Conservation (phyloP, 2,888 invertebrate species). For the Xanthia icteritia region DNA sequence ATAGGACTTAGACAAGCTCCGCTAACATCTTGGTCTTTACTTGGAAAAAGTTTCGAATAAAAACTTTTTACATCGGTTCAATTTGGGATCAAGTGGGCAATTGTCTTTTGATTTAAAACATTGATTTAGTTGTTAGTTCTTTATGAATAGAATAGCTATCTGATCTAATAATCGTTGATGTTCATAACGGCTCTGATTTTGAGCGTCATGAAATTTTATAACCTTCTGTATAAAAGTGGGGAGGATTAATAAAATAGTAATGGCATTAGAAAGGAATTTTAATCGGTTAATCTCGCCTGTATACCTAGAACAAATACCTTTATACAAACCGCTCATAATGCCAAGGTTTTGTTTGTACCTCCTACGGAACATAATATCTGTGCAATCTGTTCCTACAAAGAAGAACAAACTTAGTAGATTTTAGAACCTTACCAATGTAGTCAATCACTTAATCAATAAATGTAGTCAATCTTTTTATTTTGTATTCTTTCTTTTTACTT, state of each 20-base stretch:
- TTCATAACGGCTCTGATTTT: constrained; percentile 37
- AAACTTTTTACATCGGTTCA: constrained; percentile 51
- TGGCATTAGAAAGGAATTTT: background rate
- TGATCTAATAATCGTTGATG: constrained; percentile 29
- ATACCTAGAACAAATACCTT: background rate
- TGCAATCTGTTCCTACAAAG: background rate
- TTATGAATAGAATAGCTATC: constrained; percentile 11
- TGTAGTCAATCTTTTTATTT: too few species aligned
- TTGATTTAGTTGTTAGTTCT: constrained; percentile 22
- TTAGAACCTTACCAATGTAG: background rate
- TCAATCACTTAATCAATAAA: too few species aligned
- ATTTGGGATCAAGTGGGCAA: constrained; percentile 47
- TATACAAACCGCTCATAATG: background rate
- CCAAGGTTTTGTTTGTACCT: background rate
- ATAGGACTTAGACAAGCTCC: constrained; percentile 79
- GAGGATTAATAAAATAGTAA: background rate
- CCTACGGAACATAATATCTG: background rate
- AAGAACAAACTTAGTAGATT: background rate
- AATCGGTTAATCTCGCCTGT: background rate
- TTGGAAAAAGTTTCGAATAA: constrained; percentile 57
- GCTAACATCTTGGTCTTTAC: constrained; percentile 54
- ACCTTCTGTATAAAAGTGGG: background rate
- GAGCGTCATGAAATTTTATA: constrained; percentile 46
- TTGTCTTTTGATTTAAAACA: constrained; percentile 56
- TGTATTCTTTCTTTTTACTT: too few species aligned